Percentiles rank a stretch among this genome's conserved stretches.
These are phyloP conservation scores for Drymonia ruficornis DNA, from an alignment of 2,888 invertebrate species.

Conservation along the genomic window DNA sequence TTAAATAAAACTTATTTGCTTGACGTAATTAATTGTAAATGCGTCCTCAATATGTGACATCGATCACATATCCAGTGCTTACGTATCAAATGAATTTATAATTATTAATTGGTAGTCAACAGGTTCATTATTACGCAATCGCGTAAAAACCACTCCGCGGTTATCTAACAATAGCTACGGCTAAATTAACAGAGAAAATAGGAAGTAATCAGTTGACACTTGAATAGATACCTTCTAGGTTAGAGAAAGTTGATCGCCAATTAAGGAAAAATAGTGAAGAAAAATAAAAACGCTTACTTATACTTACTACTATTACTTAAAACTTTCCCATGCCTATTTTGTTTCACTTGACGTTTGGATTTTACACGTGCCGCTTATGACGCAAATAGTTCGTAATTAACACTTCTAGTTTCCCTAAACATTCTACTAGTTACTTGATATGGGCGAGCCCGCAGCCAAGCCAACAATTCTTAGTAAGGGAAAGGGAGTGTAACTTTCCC, in stretches of 20 bases:
- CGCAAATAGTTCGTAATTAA: neutral
- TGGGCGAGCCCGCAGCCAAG: slow-evolving; percentile 17
- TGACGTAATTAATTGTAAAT: neutral
- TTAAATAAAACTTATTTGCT: neutral
- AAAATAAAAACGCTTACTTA: too few species aligned
- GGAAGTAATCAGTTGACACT: slow-evolving; percentile 33
- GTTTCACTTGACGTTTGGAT: neutral
- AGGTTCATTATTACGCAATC: slow-evolving; percentile 25
- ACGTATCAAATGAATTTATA: slow-evolving; percentile 19
- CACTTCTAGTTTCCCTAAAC: slow-evolving; percentile 4
- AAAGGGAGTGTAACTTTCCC: slow-evolving; percentile 44
- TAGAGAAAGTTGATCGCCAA: slow-evolving; percentile 10
- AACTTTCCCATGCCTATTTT: too few species aligned
- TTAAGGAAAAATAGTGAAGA: neutral
- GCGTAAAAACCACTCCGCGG: slow-evolving; percentile 17
- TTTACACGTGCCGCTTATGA: neutral
- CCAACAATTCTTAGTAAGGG: slow-evolving; percentile 21
- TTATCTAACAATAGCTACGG: slow-evolving; percentile 29
- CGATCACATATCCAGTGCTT: neutral
- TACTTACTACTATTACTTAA: too few species aligned
- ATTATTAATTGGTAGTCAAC: slow-evolving; percentile 29
- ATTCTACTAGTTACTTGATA: slow-evolving; percentile 4
- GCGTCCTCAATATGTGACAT: neutral
- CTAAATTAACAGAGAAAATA: slow-evolving; percentile 36
- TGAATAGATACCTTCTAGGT: slow-evolving; percentile 20